Evolutionary conservation across 2,797 vertebrate species (phyloP).

Genomic region (Spinus pinus): DNA sequence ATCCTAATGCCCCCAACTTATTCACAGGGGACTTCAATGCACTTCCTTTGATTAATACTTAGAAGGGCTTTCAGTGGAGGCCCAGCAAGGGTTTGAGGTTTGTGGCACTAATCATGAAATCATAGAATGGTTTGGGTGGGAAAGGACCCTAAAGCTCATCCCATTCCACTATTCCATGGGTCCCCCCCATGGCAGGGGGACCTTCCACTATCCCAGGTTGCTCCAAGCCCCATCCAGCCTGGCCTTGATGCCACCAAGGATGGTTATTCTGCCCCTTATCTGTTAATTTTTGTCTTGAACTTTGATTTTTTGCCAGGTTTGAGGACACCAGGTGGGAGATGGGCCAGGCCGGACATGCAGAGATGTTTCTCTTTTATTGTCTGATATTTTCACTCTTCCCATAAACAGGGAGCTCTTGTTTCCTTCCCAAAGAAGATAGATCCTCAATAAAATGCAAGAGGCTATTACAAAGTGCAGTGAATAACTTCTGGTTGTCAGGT

Average conservation of each 20-base stretch:
- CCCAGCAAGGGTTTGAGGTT: fast-evolving
- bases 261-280: neutral
- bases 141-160: neutral
- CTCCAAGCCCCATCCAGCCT: fast-evolving
- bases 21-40: neutral
- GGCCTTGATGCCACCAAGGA: neutral
- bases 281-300: neutral
- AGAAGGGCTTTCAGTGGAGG: neutral
- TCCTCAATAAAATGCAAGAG: neutral
- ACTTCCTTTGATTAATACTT: neutral
- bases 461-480: neutral
- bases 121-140: neutral
- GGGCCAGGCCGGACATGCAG: neutral
- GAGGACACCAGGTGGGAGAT: neutral
- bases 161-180: neutral
- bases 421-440: neutral
- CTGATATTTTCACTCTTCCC: neutral
- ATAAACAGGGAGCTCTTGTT: neutral
- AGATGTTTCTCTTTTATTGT: neutral
- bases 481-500: neutral
- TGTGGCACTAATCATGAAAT: neutral
- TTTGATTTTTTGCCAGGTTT: neutral
- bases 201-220: neutral
- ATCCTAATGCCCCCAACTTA: neutral
- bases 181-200: too few species aligned